Evolutionary conservation across 2,797 vertebrate genomes (phyloP), one percentile per base, ranked within the genome.

Genomic region (Enteromius viviparus): DNA sequence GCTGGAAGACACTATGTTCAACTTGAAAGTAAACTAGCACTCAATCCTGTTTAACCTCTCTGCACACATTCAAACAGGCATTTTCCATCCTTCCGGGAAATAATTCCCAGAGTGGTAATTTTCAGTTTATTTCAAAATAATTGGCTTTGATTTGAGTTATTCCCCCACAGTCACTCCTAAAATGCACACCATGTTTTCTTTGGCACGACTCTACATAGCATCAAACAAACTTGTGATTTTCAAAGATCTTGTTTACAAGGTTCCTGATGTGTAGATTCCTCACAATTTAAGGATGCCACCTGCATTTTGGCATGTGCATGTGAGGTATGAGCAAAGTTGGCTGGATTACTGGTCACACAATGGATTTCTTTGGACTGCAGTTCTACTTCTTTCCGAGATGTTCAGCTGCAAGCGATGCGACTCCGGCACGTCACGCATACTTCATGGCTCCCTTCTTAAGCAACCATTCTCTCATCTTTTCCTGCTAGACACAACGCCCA

Each of bases 351-450:
- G 53, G 74, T 84, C 68, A 23, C 77, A 80, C 77, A 88, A 82
- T 84, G 21, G 71, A 37, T 82, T 87, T 86, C 47, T 85, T 83
- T 85, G 78, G 47, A 78, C 74, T 81, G 76, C 21, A 78, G 82
- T 58, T 71, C 68, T n/a, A 29, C 32, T 64, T 64, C 42, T 81
- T 81, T 60, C 40, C 37, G 64, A 47, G 69, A 66, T 45, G 58
- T 77, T 76, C 75, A 82, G 75, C 49, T 74, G 65, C 34, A 53
- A 66, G 85, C 62, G 49, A 64, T 37, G 58, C 17, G 40, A 80
- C 21, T 32, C n/a, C 23, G 0, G 60, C 34, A 37, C 47, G 14
- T 81, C 55, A 81, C 14, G n/a, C 69, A 72, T 85, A 83, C 82
- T 82, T 70, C 47, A 62, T 62, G 34, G 65, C 82, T 84, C 49